Evolutionary conservation across 2,113 vertebrate genomes (phyloP).

Genomic region (Hoplias malabaricus): DNA sequence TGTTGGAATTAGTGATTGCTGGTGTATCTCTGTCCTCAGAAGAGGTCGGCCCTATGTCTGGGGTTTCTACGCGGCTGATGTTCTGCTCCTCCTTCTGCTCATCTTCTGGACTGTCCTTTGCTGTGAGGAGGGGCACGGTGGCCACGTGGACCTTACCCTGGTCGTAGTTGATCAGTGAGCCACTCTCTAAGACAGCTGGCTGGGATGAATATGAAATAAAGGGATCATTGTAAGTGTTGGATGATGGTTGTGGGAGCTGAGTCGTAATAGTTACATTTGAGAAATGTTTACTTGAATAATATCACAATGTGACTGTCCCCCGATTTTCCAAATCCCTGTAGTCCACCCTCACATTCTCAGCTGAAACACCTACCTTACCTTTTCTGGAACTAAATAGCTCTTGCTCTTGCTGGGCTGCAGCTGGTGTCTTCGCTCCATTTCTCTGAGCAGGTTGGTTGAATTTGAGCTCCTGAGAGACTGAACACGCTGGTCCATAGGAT

Average conservation of each 20-base stretch:
- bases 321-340: too few species aligned
- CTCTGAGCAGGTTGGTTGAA: conserved; percentile 48
- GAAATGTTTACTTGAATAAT: too few species aligned
- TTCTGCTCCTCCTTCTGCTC: conserved; percentile 25
- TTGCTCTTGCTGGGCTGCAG: conserved; percentile 41
- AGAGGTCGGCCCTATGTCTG: conserved; percentile 13
- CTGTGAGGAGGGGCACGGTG: conserved; percentile 6
- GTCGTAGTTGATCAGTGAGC: conserved; percentile 40
- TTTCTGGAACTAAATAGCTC: conserved; percentile 44
- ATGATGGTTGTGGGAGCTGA: too few species aligned
- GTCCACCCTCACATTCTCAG: not conserved
- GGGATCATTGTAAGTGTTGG: not conserved
- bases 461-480: conserved; percentile 49
- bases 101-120: not conserved
- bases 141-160: conserved; percentile 34
- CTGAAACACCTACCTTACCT: conserved; percentile 55
- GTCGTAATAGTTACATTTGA: too few species aligned
- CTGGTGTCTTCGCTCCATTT: conserved; percentile 48
- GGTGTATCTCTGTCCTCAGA: conserved; percentile 2
- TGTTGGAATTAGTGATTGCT: not conserved
- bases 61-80: conserved; percentile 11
- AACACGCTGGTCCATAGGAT: conserved; percentile 51
- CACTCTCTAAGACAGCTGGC: conserved; percentile 36
- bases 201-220: conserved; percentile 28
- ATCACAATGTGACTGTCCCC: too few species aligned